phyloP scores from a whole-genome alignment of 1,140 invertebrate genomes.

The Diprion similis region DNA sequence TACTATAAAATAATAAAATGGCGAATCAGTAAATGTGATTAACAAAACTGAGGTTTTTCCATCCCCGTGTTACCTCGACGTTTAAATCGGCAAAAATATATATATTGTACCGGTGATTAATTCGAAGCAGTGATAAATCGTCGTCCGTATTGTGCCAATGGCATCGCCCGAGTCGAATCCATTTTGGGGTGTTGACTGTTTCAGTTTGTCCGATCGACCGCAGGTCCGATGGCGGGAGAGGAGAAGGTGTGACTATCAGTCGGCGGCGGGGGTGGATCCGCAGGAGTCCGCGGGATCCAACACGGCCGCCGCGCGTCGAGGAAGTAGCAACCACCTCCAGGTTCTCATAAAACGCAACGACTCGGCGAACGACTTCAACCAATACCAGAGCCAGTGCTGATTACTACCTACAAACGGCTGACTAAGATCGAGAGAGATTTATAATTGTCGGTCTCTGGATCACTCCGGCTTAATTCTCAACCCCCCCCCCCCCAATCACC shows the following conservation, averaged over 20 bases:
- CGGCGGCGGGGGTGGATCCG: constrained; percentile 43
- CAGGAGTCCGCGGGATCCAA: constrained; percentile 26
- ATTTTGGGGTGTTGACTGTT: constrained; percentile 59
- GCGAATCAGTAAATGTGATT: too few relatives aligned
- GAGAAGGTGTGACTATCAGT: constrained; percentile 68
- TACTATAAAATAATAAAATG: too few relatives aligned
- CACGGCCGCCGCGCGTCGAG: constrained; percentile 23
- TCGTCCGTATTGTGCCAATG: constrained; percentile 53
- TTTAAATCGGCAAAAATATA: too few relatives aligned
- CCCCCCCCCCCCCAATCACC: too few relatives aligned
- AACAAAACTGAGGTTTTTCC: too few relatives aligned
- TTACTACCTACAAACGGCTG: neutral
- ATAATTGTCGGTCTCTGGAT: neutral
- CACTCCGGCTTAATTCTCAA: neutral
- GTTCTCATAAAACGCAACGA: constrained; percentile 36
- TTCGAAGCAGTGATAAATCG: too few relatives aligned
- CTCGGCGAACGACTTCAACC: constrained; percentile 24
- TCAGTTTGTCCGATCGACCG: constrained; percentile 66
- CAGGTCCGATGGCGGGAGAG: constrained; percentile 63
- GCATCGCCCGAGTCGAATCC: constrained; percentile 50
- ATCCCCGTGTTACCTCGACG: too few relatives aligned
- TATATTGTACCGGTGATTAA: too few relatives aligned
- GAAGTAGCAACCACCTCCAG: constrained; percentile 27
- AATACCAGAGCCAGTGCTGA: constrained; percentile 48
- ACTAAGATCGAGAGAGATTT: neutral